Base-by-base conservation (phyloP, 1,140 invertebrate genomes). In the Drosophila leontia region DNA sequence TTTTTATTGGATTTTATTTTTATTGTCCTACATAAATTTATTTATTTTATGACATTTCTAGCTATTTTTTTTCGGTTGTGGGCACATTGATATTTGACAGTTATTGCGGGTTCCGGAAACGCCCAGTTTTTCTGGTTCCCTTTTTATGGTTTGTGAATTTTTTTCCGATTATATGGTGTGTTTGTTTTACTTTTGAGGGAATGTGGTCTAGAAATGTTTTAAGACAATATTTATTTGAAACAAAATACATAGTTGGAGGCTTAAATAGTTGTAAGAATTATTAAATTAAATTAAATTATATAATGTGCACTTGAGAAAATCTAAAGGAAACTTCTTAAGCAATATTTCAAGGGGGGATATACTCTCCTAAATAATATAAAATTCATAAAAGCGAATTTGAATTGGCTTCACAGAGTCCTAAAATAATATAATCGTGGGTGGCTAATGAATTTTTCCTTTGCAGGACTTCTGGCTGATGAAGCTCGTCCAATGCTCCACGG, bases 1-100 rank as follows among this genome's bases (percentile, higher is more conserved):
- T 69, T 84, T 88, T 84, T 88, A 90, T 88, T 78, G 70, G 32
- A 78, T 90, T 82, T 76, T 56, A 75, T 82, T 90, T 90, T 90
- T 90, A 90, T 90, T 90, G 63, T 74, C 55, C 39, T 58, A 72
- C 78, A 88, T 84, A 87, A 87, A 87, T 87, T 84, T 88, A 78
- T 81, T 75, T 81, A 85, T 78, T 88, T 78, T 90, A 84, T 84
- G 68, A 59, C 60, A 68, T 82, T 71, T 72, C 53, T 69, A 56
- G 41, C 8, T 64, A 44, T 47, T 60, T 64, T 67, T 57, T 37
- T 44, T 47, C 60, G 26, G 47, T 69, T 68, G 58, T 23, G 45
- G 59, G 57, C 70, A 87, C 69, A 78, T 88, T 60, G 80, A 81
- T 81, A 88, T 82, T 71, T 85, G 85, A 90, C 85, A 85, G 67